Percentiles rank a stretch among this genome's conserved stretches.
These are phyloP conservation scores for Pachyrhynchus sulphureomaculatus DNA, from an alignment of 1,140 invertebrate genomes.

Conservation along the genomic window DNA sequence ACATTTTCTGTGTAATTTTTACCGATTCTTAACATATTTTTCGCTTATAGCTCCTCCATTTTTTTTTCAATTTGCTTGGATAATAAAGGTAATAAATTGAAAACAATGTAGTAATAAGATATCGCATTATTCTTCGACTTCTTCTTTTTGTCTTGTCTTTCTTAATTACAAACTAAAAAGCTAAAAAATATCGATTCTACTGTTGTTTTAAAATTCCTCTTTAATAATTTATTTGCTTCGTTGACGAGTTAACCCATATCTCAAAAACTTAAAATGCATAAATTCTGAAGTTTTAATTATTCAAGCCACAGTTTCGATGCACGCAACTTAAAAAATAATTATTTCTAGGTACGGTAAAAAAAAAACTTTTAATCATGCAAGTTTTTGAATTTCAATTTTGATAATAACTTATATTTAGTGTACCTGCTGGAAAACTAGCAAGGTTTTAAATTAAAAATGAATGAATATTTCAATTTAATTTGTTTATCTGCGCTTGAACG, in stretches of 20 bases:
- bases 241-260: slow-evolving; percentile 35
- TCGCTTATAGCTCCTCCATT: too few species aligned
- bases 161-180: too few species aligned
- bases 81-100: too few species aligned
- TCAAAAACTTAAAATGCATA: slow-evolving; percentile 37
- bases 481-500: slow-evolving; percentile 1
- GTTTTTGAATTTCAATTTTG: slow-evolving; percentile 22
- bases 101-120: too few species aligned
- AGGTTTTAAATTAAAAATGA: background rate
- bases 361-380: slow-evolving; percentile 33
- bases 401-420: slow-evolving; percentile 15
- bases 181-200: slow-evolving; percentile 28
- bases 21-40: too few species aligned
- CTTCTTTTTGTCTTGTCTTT: too few species aligned
- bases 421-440: background rate
- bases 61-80: too few species aligned
- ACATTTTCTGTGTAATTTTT: too few species aligned
- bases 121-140: too few species aligned
- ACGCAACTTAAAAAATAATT: slow-evolving; percentile 37
- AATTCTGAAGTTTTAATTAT: slow-evolving; percentile 38
- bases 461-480: background rate
- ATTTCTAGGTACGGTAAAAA: slow-evolving; percentile 24
- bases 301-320: slow-evolving; percentile 29
- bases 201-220: slow-evolving; percentile 17
- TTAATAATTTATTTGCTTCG: slow-evolving; percentile 34